These are phyloP conservation scores for Bothrops jararaca DNA, from an alignment of 2,113 vertebrate genomes.

Conservation along the genomic window DNA sequence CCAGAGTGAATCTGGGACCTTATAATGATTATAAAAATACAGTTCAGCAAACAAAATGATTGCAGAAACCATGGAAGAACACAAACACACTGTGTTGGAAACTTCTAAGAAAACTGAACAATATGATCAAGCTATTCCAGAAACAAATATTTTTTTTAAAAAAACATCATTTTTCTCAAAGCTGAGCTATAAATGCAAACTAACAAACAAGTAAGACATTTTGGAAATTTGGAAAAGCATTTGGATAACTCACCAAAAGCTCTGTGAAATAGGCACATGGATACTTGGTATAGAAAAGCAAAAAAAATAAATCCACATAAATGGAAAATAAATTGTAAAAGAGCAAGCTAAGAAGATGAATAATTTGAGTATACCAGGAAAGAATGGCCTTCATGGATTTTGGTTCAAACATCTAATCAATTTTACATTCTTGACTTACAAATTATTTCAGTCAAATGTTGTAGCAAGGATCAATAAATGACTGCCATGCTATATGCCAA, in stretches of 20 bases:
- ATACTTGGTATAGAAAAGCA: background rate
- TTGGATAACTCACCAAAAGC: background rate
- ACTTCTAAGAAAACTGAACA: background rate
- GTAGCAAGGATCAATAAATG: background rate
- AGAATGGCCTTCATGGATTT: background rate
- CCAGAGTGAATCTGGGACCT: too few relatives aligned
- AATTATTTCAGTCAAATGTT: background rate
- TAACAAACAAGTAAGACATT: too few relatives aligned
- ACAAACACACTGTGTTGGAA: background rate
- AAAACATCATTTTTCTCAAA: too few relatives aligned
- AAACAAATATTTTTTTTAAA: background rate
- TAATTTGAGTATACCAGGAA: background rate
- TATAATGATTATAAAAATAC: background rate
- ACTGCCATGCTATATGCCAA: background rate
- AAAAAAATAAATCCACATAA: background rate
- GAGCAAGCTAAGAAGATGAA: background rate
- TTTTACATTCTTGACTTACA: background rate
- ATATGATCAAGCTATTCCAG: background rate
- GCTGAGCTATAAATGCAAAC: too few relatives aligned
- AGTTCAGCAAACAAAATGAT: background rate
- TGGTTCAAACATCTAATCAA: background rate
- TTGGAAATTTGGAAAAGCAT: background rate
- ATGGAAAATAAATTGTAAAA: background rate
- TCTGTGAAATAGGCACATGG: background rate
- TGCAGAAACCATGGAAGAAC: background rate